Percentiles rank a stretch among this genome's conserved stretches.
Conservation (phyloP, 2,113 vertebrate species). For the Ophiodon elongatus region DNA sequence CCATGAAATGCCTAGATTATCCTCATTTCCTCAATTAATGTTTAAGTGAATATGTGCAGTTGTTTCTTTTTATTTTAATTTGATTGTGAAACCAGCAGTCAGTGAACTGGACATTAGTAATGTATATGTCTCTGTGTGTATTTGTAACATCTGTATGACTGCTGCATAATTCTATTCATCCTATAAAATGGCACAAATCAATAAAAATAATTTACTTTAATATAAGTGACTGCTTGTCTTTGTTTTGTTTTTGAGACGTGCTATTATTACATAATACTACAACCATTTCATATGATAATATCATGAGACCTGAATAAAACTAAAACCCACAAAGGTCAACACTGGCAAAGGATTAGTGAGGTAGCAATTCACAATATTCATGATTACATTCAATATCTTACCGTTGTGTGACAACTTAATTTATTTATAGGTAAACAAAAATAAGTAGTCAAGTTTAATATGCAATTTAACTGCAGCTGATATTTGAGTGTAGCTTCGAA, state of each 20-base stretch:
- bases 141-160: background rate
- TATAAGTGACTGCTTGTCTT: background rate
- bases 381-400: constrained; percentile 17
- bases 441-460: background rate
- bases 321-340: constrained; percentile 18
- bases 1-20: background rate
- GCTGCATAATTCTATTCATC: background rate
- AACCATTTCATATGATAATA: constrained; percentile 21
- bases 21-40: background rate
- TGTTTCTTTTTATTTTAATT: background rate
- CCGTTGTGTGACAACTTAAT: background rate
- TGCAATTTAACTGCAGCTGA: background rate
- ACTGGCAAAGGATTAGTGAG: constrained; percentile 21
- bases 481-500: background rate
- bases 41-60: background rate
- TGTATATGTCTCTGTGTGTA: background rate
- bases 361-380: constrained; percentile 7
- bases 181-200: background rate
- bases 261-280: constrained; percentile 21
- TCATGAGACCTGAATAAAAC: constrained; percentile 18
- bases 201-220: background rate
- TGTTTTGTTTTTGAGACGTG: background rate
- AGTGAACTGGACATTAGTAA: background rate
- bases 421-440: background rate
- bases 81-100: background rate